Conservation (phyloP, 2,113 vertebrate genomes). For the Xerus inauris region DNA sequence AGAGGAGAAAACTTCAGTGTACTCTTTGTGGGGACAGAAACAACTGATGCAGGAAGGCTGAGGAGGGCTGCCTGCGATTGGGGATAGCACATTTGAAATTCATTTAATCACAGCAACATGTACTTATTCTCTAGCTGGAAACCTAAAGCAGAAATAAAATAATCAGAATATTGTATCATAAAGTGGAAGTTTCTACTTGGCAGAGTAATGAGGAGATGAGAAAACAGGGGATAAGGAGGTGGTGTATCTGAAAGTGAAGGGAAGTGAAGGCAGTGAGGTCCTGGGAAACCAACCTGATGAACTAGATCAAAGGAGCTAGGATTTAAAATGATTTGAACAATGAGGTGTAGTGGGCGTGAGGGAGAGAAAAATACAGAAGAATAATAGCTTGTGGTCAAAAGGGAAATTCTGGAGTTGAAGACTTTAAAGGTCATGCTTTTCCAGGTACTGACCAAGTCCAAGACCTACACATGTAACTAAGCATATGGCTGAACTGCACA, state of each 20-base stretch:
- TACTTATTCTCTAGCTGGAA: background rate
- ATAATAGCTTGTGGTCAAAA: slow-evolving; percentile 14
- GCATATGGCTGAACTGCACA: background rate
- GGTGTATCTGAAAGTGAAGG: background rate
- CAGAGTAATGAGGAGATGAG: background rate
- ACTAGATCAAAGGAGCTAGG: background rate
- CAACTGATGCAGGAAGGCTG: background rate
- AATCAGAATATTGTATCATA: background rate
- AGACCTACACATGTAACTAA: background rate
- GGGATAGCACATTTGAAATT: background rate
- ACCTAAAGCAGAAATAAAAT: background rate
- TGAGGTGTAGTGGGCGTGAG: background rate
- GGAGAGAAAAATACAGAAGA: background rate
- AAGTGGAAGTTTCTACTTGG: background rate
- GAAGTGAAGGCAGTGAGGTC: background rate
- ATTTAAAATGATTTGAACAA: slow-evolving; percentile 5
- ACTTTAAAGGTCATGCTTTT: slow-evolving; percentile 11
- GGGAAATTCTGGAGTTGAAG: background rate
- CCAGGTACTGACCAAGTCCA: background rate
- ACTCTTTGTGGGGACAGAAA: background rate
- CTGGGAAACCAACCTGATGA: background rate
- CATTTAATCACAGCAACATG: background rate
- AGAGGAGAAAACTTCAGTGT: background rate
- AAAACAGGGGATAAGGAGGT: background rate
- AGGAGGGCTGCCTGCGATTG: background rate